Percentiles rank a stretch among this genome's conserved stretches.
These are phyloP conservation scores for Melanotaenia boesemani DNA, from an alignment of 2,797 vertebrate genomes.

Conservation along the genomic window DNA sequence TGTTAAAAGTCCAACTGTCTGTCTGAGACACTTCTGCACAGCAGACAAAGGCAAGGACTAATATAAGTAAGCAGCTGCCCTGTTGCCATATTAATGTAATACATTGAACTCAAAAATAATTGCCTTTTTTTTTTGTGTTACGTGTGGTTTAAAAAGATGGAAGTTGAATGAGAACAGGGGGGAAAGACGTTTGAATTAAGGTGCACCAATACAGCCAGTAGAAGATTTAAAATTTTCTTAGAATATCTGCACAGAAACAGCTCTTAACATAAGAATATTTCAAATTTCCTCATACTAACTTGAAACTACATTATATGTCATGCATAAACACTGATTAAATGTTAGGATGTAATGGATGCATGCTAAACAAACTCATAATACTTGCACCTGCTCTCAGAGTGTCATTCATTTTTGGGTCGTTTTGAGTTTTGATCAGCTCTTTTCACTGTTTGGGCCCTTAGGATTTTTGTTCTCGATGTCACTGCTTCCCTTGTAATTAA, in stretches of 20 bases:
- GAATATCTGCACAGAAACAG: not conserved
- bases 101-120: conserved; percentile 32
- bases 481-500: conserved; percentile 63
- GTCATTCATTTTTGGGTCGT: not conserved
- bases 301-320: not conserved
- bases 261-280: not conserved
- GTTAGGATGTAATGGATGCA: not conserved
- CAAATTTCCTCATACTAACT: not conserved
- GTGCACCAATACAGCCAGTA: not conserved
- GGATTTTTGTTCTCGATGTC: conserved; percentile 56
- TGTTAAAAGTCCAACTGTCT: conserved; percentile 70
- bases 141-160: not conserved
- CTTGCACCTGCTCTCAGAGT: conserved; percentile 1
- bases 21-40: conserved; percentile 48
- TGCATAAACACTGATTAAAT: not conserved
- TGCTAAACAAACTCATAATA: not conserved
- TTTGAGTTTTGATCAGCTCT: conserved; percentile 38
- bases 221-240: not conserved
- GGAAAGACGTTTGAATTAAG: not conserved
- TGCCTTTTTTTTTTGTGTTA: conserved; percentile 6
- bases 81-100: conserved; percentile 33
- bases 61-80: conserved; percentile 31
- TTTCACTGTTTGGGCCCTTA: conserved; percentile 39
- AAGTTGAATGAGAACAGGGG: not conserved
- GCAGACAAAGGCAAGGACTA: conserved; percentile 63